phyloP scores from a whole-genome alignment of 2,113 vertebrate species.

The Vidua macroura region DNA sequence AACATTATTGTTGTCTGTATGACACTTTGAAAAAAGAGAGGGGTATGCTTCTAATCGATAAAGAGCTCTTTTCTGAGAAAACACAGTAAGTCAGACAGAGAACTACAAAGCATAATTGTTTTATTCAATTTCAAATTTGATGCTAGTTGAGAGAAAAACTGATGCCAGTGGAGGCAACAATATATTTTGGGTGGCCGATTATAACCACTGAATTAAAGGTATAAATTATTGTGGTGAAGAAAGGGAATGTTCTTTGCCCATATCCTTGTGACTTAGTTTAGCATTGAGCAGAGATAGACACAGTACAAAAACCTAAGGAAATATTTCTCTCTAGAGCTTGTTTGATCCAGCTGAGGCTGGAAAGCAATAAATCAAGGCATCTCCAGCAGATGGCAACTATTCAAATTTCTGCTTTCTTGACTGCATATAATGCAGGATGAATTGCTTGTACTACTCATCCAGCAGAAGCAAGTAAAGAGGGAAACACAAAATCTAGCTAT shows the following conservation, averaged over 20 bases:
- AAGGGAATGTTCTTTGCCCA: background rate
- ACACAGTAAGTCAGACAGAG: background rate
- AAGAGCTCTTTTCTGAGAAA: background rate
- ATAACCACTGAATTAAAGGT: background rate
- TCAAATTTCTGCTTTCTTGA: constrained; percentile 15
- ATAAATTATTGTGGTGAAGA: background rate
- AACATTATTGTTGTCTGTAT: background rate
- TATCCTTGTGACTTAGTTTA: background rate
- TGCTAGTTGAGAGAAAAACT: background rate
- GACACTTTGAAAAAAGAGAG: background rate
- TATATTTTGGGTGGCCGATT: background rate
- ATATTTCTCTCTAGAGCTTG: background rate
- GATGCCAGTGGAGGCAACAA: background rate
- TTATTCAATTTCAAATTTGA: background rate
- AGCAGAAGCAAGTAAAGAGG: background rate
- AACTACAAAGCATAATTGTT: background rate
- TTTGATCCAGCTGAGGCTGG: constrained; percentile 20
- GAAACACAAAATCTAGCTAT: background rate
- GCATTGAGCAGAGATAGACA: background rate
- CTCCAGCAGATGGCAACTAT: constrained; percentile 22
- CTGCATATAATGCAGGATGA: background rate
- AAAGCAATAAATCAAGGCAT: constrained; percentile 47
- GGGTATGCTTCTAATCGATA: background rate
- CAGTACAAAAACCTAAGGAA: background rate
- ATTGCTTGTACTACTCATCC: background rate